Percentiles rank a stretch among this genome's conserved stretches.
These are phyloP conservation scores for Montipora capricornis DNA, from an alignment of 64 coral and sea anemone species.

Conservation along the genomic window DNA sequence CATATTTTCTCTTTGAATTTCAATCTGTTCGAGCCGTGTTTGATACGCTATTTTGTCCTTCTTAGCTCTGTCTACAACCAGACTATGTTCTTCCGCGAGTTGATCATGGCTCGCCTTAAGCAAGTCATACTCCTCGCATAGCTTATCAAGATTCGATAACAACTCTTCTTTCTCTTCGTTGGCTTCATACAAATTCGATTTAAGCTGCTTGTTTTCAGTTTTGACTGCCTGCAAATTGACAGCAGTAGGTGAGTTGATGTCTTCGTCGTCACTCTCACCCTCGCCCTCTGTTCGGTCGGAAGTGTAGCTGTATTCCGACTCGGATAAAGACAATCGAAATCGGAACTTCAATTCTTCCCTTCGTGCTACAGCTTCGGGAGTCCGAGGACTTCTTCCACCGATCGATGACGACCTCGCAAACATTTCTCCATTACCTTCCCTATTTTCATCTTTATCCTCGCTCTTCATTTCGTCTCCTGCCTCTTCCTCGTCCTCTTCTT, in stretches of 20 bases:
- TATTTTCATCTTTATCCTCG: constrained; percentile 28
- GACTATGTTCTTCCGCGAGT: constrained; percentile 57
- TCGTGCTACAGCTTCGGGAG: constrained; percentile 1
- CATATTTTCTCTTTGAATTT: constrained; percentile 72
- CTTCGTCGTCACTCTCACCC: constrained; percentile 59
- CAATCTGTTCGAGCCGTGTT: constrained; percentile 48
- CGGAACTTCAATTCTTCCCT: constrained; percentile 46
- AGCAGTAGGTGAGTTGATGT: neutral
- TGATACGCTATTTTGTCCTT: constrained; percentile 70
- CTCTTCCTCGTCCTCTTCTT: constrained; percentile 10
- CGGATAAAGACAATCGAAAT: constrained; percentile 50
- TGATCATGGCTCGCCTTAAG: constrained; percentile 53
- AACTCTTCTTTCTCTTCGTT: constrained; percentile 56
- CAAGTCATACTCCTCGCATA: constrained; percentile 50
- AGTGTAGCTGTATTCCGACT: constrained; percentile 62
- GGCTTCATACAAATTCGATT: constrained; percentile 49
- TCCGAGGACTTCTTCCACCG: neutral
- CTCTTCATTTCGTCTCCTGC: constrained; percentile 8
- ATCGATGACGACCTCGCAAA: neutral
- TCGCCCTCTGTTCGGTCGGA: constrained; percentile 36
- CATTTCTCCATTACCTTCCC: constrained; percentile 26
- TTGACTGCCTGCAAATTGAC: neutral
- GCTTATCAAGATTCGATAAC: constrained; percentile 61
- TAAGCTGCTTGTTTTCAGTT: constrained; percentile 54
- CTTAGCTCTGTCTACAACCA: constrained; percentile 30